Conservation (phyloP, 1,140 invertebrate species). For the Penaeus vannamei region DNA sequence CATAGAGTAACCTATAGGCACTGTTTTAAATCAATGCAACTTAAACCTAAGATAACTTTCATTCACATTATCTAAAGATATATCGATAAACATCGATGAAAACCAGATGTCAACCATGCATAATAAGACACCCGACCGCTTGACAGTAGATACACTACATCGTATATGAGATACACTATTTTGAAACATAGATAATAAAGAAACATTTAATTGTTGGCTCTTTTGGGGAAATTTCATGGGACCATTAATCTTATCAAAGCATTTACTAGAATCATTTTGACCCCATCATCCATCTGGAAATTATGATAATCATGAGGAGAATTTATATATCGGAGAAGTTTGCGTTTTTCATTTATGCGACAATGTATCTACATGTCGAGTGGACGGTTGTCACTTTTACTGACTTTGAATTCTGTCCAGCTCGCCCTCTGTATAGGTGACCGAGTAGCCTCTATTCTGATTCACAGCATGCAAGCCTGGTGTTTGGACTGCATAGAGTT, state of each 20-base stretch:
- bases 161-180: not conserved
- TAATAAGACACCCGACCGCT: conserved; percentile 44
- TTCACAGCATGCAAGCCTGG: conserved; percentile 15
- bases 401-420: conserved; percentile 50
- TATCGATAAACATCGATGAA: conserved; percentile 41
- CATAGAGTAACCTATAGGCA: conserved; percentile 56
- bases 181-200: conserved; percentile 37
- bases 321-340: not conserved
- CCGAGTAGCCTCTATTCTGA: conserved; percentile 24
- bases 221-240: conserved; percentile 58
- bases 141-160: conserved; percentile 18
- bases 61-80: conserved; percentile 35
- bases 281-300: not conserved
- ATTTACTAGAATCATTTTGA: conserved; percentile 38
- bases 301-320: not conserved
- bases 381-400: conserved; percentile 41
- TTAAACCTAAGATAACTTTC: conserved; percentile 57
- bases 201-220: conserved; percentile 18
- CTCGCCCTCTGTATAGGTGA: conserved; percentile 21
- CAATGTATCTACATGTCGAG: conserved; percentile 39
- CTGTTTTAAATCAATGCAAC: conserved; percentile 60
- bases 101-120: conserved; percentile 50
- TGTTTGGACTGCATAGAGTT: conserved; percentile 45
- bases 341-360: too few relatives aligned
- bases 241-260: conserved; percentile 48